Conservation (phyloP, 35 echinoderm and acorn worm genomes). For the Stichopus chloronotus region DNA sequence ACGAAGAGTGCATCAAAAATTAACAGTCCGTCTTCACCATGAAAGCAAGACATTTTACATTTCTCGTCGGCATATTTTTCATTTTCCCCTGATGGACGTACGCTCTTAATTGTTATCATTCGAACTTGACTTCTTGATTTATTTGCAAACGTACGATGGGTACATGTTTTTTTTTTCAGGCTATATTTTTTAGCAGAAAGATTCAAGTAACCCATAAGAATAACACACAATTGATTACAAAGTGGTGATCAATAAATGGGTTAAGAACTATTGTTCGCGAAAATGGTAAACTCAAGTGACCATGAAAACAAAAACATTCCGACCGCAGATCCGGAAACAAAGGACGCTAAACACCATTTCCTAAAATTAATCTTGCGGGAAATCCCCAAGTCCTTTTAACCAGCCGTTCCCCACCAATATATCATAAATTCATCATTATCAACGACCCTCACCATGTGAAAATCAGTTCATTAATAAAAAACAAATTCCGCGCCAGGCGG, state of each 20-base stretch:
- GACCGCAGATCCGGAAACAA: slow-evolving; percentile 24
- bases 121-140: too few relatives aligned
- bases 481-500: slow-evolving; percentile 71
- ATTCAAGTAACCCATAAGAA: background rate
- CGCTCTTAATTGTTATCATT: too few relatives aligned
- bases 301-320: slow-evolving; percentile 34
- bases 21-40: too few relatives aligned
- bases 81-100: too few relatives aligned
- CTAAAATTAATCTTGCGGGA: slow-evolving; percentile 28
- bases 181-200: too few relatives aligned
- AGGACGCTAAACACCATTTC: background rate
- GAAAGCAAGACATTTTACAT: too few relatives aligned
- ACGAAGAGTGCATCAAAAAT: too few relatives aligned
- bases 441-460: slow-evolving; percentile 60
- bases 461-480: slow-evolving; percentile 70
- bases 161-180: too few relatives aligned
- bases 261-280: background rate
- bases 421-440: slow-evolving; percentile 46
- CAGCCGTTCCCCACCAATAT: background rate
- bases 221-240: too few relatives aligned
- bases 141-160: too few relatives aligned
- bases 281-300: background rate
- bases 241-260: background rate
- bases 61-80: too few relatives aligned
- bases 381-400: slow-evolving; percentile 42